Percentiles rank a stretch among this genome's conserved stretches.
phyloP scores from a whole-genome alignment of 2,888 invertebrate species.

The Metallyticus violacea region DNA sequence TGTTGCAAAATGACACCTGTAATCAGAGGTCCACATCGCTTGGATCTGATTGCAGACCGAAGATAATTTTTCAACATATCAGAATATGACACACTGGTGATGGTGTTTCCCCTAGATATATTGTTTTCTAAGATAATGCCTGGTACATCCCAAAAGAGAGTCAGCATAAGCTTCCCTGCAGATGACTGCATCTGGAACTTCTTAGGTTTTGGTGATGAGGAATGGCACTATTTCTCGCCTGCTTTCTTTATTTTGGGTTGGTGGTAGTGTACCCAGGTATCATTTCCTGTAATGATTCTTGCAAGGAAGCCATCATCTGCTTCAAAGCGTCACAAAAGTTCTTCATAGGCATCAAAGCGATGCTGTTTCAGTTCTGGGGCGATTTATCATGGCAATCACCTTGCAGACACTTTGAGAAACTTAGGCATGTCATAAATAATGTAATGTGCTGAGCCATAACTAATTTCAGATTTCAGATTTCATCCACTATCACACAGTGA shows the following conservation, averaged over 20 bases:
- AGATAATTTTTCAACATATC: background rate
- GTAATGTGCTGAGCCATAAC: background rate
- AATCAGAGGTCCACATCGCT: too few species aligned
- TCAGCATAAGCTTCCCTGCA: background rate
- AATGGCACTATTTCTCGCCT: conserved; percentile 3
- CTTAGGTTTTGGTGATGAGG: conserved; percentile 2
- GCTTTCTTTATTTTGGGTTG: background rate
- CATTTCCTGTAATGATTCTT: too few species aligned
- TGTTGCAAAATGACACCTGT: too few species aligned
- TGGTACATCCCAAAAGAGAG: background rate
- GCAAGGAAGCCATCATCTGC: too few species aligned
- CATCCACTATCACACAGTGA: background rate
- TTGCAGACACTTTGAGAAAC: background rate
- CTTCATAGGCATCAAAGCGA: too few species aligned
- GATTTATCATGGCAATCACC: too few species aligned
- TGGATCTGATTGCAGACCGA: too few species aligned
- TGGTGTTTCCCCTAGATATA: background rate
- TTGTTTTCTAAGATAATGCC: background rate
- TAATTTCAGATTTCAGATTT: background rate
- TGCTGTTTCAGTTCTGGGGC: too few species aligned
- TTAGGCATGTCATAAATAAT: background rate
- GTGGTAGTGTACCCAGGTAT: background rate
- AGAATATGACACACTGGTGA: background rate
- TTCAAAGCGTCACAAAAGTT: too few species aligned
- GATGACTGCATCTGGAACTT: conserved; percentile 5